phyloP scores from a whole-genome alignment of 2,888 invertebrate species.

The Scelioninae gen. 1 region DNA sequence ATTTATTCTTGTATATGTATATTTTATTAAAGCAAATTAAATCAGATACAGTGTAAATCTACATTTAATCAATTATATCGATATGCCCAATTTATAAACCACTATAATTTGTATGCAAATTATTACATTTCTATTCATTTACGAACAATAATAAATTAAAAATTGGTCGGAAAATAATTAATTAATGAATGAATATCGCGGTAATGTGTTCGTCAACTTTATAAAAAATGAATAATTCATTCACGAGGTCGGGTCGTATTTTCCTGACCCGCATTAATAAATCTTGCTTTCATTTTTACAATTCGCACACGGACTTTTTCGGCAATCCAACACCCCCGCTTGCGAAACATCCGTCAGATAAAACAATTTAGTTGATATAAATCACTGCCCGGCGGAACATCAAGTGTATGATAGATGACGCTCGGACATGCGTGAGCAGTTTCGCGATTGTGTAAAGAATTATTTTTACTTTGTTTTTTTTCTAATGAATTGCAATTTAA shows the following conservation, averaged over 20 bases:
- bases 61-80: no score
- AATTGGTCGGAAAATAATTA: conserved; percentile 35
- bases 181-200: conserved; percentile 41
- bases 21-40: no score
- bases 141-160: neutral
- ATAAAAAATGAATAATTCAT: conserved; percentile 60
- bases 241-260: conserved; percentile 43
- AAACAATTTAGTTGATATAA: conserved; percentile 65
- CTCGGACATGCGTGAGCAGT: conserved; percentile 25
- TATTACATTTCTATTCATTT: no score
- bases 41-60: no score
- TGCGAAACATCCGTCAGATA: conserved; percentile 56
- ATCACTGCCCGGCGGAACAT: conserved; percentile 59
- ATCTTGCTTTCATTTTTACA: conserved; percentile 60
- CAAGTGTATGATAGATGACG: conserved; percentile 64
- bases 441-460: no score
- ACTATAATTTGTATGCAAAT: no score
- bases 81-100: no score
- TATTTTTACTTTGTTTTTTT: no score
- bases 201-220: conserved; percentile 5
- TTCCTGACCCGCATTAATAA: conserved; percentile 64
- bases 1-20: no score
- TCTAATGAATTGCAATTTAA: conserved; percentile 56
- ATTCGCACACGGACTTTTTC: conserved; percentile 50
- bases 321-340: conserved; percentile 16